Evolutionary conservation across 2,113 vertebrate species (phyloP).

Genomic region (Chamaea fasciata): DNA sequence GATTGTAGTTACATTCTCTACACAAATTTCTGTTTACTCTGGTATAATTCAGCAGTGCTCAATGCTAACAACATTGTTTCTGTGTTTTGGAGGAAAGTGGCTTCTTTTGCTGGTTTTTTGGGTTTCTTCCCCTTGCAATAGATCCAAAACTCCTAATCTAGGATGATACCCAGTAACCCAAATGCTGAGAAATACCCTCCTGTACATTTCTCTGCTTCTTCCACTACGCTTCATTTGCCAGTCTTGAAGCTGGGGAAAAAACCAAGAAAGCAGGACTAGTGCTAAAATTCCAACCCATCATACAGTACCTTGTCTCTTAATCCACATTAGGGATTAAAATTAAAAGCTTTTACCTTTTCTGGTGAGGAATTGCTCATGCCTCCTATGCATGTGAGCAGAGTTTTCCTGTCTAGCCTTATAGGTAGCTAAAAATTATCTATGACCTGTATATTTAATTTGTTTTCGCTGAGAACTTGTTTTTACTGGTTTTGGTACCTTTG

Average conservation of each 20-base stretch:
- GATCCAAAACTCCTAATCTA: background rate
- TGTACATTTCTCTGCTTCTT: background rate
- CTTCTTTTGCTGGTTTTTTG: background rate
- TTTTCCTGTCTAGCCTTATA: background rate
- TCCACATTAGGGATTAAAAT: background rate
- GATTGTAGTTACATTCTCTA: background rate
- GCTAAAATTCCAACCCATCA: background rate
- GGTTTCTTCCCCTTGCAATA: fast-evolving
- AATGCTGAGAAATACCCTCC: too few species aligned
- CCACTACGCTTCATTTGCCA: background rate
- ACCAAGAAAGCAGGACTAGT: background rate
- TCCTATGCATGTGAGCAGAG: background rate
- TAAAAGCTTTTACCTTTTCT: background rate
- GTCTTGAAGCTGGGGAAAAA: background rate
- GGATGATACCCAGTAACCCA: background rate
- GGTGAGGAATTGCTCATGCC: background rate
- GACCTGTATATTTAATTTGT: background rate
- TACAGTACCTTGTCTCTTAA: background rate
- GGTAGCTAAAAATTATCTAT: background rate
- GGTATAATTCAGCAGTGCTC: background rate
- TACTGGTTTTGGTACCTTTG: background rate
- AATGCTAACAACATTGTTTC: background rate
- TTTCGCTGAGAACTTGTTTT: background rate
- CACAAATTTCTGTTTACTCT: background rate
- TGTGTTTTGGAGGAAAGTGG: background rate